Evolutionary conservation across 1,140 invertebrate species (phyloP).

Genomic region (Drosophila lowei): DNA sequence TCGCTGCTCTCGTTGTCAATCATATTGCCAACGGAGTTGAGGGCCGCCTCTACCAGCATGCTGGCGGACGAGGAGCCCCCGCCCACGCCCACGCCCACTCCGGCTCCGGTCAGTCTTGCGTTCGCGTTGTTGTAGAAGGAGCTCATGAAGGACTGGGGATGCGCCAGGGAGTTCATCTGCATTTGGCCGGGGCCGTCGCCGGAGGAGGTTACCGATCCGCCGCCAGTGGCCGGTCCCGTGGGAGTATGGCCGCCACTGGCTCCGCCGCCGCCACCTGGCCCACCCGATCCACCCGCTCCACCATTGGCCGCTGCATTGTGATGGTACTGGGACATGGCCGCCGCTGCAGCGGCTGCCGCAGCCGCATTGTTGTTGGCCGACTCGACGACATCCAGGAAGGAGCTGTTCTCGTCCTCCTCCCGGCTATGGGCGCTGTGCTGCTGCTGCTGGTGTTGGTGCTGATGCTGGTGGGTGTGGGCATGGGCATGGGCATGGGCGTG

Average conservation of each 20-base stretch:
- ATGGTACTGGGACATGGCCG: conserved; percentile 77
- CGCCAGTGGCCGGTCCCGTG: conserved; percentile 33
- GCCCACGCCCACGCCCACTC: conserved; percentile 39
- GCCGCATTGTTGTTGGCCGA: conserved; percentile 74
- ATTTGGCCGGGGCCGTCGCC: conserved; percentile 59
- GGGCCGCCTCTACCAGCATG: conserved; percentile 82
- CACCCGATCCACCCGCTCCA: conserved; percentile 12
- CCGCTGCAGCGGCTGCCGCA: conserved; percentile 56
- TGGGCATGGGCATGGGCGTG: conserved; percentile 50
- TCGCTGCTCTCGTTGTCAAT: conserved; percentile 82
- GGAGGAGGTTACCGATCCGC: conserved; percentile 5
- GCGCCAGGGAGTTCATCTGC: conserved; percentile 80
- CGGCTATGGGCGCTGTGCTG: conserved; percentile 67
- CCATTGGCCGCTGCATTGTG: conserved; percentile 44
- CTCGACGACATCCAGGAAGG: conserved; percentile 81
- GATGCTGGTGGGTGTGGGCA: conserved; percentile 47
- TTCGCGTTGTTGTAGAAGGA: conserved; percentile 82
- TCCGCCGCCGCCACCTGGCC: conserved; percentile 9
- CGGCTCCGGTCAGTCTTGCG: conserved; percentile 70
- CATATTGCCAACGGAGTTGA: conserved; percentile 83
- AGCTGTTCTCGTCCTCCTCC: conserved; percentile 82
- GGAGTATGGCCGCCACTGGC: conserved; percentile 22
- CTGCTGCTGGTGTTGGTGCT: conserved; percentile 56
- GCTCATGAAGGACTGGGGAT: conserved; percentile 82
- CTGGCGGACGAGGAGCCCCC: conserved; percentile 78